Base-by-base conservation (phyloP, 1,140 invertebrate genomes). In the Dreissena rostriformis region DNA sequence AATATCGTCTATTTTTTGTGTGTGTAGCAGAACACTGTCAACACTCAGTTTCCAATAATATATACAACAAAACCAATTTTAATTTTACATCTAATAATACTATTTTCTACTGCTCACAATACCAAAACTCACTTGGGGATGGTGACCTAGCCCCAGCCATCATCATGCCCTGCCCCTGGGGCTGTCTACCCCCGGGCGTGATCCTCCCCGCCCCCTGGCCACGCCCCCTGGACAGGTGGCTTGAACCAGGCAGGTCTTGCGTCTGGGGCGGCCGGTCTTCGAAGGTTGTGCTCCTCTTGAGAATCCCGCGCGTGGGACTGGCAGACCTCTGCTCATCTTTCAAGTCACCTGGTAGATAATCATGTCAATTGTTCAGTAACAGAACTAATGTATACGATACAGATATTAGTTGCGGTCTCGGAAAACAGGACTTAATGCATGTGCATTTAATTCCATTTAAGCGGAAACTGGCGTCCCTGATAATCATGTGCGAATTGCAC, bases 261-360 rank as follows among this genome's bases (percentile, higher is more conserved):
- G 39, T 39, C 39, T 39, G 39, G 39, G 4, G 39, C 8, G 2
- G 39, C 39, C 39, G 39, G 28, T 77, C 67, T 0, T 79, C 77
- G 70, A 79, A 79, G 28, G 80, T 52, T 7, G 80, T 66, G 63
- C 80, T 75, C 6, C 80, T 26, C 72, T 82, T 82, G 22, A 82
- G 49, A n/a, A 82, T 82, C n/a, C 80, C 71, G 57, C 80, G 65
- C 14, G 80, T 82, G n/a, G 80, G 80, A 68, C 80, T 82, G 0
- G 57, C 61, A 19, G 80, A 75, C 53, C 80, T 77, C 14, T 66
- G 75, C 14, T 71, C 49, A 39, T 81, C 79, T 72, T 81, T 74
- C n/a, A 82, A 29, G 22, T 74, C 71, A 67, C 63, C 80, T 82
- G 26, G 65, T 53, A n/a, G 39, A 63, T 19, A 22, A 63, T 49